phyloP scores from a whole-genome alignment of 1,140 invertebrate genomes.

The Ceratina calcarata region DNA sequence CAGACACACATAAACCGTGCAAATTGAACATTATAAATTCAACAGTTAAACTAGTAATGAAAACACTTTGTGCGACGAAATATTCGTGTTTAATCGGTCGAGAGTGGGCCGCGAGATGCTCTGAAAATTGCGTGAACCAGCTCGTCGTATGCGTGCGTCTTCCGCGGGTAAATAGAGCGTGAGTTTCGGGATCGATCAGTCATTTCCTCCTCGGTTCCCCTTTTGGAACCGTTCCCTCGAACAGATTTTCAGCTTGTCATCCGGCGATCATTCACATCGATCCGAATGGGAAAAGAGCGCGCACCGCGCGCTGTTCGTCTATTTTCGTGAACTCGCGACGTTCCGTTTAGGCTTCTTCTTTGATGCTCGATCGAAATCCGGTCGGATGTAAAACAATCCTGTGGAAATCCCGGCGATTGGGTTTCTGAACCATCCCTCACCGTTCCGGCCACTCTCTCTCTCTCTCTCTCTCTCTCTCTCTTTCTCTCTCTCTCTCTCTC shows the following conservation, averaged over 20 bases:
- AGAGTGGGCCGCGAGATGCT: neutral
- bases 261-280: neutral
- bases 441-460: neutral
- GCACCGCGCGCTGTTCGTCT: neutral
- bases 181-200: slow-evolving; percentile 52
- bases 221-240: slow-evolving; percentile 47
- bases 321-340: neutral
- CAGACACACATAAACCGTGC: neutral
- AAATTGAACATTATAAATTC: too few species aligned
- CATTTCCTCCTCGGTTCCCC: slow-evolving; percentile 32
- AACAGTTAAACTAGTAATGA: too few species aligned
- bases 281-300: too few species aligned
- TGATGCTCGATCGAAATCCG: neutral
- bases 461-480: neutral
- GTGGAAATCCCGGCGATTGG: neutral
- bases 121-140: neutral
- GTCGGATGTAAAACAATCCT: neutral
- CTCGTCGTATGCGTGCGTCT: slow-evolving; percentile 7
- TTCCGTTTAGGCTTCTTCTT: neutral
- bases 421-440: neutral
- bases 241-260: neutral
- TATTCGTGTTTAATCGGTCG: slow-evolving; percentile 32
- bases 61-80: neutral
- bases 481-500: too few species aligned
- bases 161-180: slow-evolving; percentile 43